These are phyloP conservation scores for Hirudinaria manillensis DNA, from an alignment of 2,888 invertebrate genomes.

Conservation along the genomic window DNA sequence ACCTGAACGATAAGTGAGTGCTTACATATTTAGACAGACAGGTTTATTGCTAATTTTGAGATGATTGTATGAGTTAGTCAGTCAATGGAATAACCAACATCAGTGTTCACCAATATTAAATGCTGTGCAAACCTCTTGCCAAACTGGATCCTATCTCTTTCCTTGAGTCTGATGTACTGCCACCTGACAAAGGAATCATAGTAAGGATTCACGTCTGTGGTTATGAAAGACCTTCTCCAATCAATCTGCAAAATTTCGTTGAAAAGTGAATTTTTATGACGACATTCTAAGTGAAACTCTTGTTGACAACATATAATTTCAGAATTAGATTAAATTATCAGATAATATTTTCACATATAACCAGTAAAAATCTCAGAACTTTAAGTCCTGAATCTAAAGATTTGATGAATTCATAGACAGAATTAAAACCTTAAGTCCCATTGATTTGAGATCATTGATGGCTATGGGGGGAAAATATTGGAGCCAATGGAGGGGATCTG, in stretches of 20 bases:
- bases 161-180: conserved; percentile 83
- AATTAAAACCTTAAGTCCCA: conserved; percentile 74
- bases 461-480: conserved; percentile 89
- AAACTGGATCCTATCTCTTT: conserved; percentile 82
- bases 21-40: too few relatives aligned
- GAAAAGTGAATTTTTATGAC: background rate
- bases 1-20: conserved; percentile 52
- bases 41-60: too few relatives aligned
- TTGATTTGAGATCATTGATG: conserved; percentile 74
- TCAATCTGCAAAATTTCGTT: conserved; percentile 67
- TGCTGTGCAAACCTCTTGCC: conserved; percentile 68
- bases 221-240: conserved; percentile 96
- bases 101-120: background rate
- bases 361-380: too few relatives aligned
- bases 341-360: too few relatives aligned
- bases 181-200: conserved; percentile 95
- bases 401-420: background rate
- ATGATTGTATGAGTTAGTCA: too few relatives aligned
- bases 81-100: background rate
- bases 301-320: background rate
- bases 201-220: conserved; percentile 93
- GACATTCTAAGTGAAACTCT: too few relatives aligned
- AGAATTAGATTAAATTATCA: background rate
- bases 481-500: conserved; percentile 86
- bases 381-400: too few relatives aligned